Percentiles rank a stretch among this genome's conserved stretches.
Conservation (phyloP, 2,113 vertebrate genomes). For the Thunnus maccoyii region DNA sequence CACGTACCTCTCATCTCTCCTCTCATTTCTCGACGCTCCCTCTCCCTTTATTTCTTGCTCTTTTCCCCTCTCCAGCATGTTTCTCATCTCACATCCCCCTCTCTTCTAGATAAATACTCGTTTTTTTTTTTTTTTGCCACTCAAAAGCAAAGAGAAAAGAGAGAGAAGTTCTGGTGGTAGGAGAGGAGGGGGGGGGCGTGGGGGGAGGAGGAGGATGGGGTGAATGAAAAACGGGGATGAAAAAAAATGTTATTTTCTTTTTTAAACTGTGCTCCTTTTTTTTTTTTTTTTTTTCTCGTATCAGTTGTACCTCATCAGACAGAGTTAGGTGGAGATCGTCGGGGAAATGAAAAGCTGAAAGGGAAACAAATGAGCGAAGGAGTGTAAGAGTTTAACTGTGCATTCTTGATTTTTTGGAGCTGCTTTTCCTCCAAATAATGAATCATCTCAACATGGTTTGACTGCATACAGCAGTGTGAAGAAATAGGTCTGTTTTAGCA, state of each 20-base stretch:
- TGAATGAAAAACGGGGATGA: slow-evolving; percentile 25
- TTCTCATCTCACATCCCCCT: slow-evolving; percentile 52
- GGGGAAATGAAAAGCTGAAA: slow-evolving; percentile 41
- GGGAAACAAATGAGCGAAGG: slow-evolving; percentile 21
- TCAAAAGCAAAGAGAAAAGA: slow-evolving; percentile 54
- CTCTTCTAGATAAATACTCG: slow-evolving; percentile 53
- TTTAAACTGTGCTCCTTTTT: background rate
- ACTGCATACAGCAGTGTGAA: background rate
- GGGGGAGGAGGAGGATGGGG: too few species aligned
- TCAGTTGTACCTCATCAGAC: slow-evolving; percentile 40
- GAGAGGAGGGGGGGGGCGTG: background rate
- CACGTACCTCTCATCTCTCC: slow-evolving; percentile 58
- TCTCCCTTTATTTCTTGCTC: slow-evolving; percentile 51
- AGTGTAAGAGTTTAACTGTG: slow-evolving; percentile 22
- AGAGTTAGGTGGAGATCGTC: slow-evolving; percentile 46
- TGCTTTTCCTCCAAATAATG: slow-evolving; percentile 23
- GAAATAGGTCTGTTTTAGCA: background rate
- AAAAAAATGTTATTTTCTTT: background rate
- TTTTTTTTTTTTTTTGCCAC: slow-evolving; percentile 28
- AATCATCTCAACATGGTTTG: slow-evolving; percentile 35
- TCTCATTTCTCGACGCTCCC: slow-evolving; percentile 52
- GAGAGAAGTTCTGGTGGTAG: slow-evolving; percentile 15
- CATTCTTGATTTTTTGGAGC: slow-evolving; percentile 11
- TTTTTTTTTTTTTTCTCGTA: background rate
- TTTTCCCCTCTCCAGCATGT: slow-evolving; percentile 44